Percentiles rank a stretch among this genome's conserved stretches.
phyloP scores from a whole-genome alignment of 2,888 invertebrate species.

The Monochamus alternatus region DNA sequence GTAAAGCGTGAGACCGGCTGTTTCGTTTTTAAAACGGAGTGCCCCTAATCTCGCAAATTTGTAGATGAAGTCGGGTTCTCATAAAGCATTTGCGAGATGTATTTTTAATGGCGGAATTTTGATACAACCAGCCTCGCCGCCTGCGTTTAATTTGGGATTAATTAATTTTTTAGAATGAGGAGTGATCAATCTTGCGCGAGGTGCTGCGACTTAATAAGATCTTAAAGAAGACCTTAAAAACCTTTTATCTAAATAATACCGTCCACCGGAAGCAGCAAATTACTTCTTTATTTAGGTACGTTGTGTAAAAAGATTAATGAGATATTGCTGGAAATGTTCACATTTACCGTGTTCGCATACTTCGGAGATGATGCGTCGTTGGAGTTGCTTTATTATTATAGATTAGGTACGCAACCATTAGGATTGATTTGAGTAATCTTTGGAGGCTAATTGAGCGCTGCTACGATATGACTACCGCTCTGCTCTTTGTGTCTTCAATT shows the following conservation, averaged over 20 bases:
- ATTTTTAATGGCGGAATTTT: conserved; percentile 33
- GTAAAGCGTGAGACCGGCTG: neutral
- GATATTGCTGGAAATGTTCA: conserved; percentile 39
- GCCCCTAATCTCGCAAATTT: neutral
- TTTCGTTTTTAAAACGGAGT: neutral
- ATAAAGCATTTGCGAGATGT: conserved; percentile 15
- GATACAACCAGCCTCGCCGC: conserved; percentile 8
- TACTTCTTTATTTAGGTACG: conserved; percentile 43
- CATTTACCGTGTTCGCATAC: conserved; percentile 45
- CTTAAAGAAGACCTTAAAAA: conserved; percentile 39
- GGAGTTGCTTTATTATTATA: conserved; percentile 47
- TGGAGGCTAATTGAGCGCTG: conserved; percentile 20
- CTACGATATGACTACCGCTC: conserved; percentile 4
- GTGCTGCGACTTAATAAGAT: conserved; percentile 39
- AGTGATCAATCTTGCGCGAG: conserved; percentile 45
- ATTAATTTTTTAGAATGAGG: conserved; percentile 42
- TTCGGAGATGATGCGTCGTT: conserved; percentile 53
- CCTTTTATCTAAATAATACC: conserved; percentile 51
- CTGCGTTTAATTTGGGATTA: conserved; percentile 42
- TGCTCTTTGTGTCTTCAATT: conserved; percentile 17
- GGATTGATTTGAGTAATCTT: conserved; percentile 39
- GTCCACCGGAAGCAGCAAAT: conserved; percentile 50
- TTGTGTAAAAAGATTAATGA: conserved; percentile 47
- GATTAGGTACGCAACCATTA: conserved; percentile 48
- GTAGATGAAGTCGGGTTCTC: neutral